Percentiles rank a stretch among this genome's conserved stretches.
phyloP scores from a whole-genome alignment of 2,888 invertebrate species.

The Dicyrtoma fusca region DNA sequence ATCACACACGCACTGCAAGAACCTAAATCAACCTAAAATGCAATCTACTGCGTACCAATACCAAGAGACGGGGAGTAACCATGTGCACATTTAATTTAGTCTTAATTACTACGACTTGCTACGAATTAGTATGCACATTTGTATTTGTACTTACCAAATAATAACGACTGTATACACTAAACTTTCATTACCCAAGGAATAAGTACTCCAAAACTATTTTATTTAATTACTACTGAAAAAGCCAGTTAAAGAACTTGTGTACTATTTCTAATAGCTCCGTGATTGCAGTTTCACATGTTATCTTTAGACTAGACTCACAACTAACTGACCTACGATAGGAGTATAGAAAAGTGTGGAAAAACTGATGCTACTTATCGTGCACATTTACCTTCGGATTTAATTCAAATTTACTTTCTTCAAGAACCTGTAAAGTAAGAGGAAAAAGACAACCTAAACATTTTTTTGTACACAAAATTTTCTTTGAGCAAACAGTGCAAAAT shows the following conservation, averaged over 20 bases:
- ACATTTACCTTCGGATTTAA: slow-evolving; percentile 39
- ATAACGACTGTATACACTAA: not conserved
- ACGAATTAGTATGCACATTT: not conserved
- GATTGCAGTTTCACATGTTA: too few species aligned
- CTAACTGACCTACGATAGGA: not conserved
- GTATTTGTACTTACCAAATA: not conserved
- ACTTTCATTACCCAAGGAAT: not conserved
- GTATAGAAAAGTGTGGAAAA: slow-evolving; percentile 15
- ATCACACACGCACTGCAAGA: too few species aligned
- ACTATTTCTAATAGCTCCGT: too few species aligned
- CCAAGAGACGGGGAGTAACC: too few species aligned
- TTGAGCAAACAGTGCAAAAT: slow-evolving; percentile 25
- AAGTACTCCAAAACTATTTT: too few species aligned
- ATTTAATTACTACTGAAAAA: too few species aligned
- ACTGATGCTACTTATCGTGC: slow-evolving; percentile 30
- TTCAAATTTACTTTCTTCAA: slow-evolving; percentile 35
- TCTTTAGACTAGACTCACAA: too few species aligned
- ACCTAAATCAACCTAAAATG: too few species aligned
- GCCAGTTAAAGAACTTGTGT: too few species aligned
- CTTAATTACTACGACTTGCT: not conserved
- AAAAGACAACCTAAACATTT: slow-evolving; percentile 35
- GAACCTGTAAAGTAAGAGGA: slow-evolving; percentile 37
- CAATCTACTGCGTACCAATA: too few species aligned
- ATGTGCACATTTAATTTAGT: not conserved
- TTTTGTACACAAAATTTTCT: slow-evolving; percentile 22